Evolutionary conservation across 2,888 invertebrate genomes (phyloP), one percentile per base, ranked within the genome.

Genomic region (Glaucopsyche alexis): DNA sequence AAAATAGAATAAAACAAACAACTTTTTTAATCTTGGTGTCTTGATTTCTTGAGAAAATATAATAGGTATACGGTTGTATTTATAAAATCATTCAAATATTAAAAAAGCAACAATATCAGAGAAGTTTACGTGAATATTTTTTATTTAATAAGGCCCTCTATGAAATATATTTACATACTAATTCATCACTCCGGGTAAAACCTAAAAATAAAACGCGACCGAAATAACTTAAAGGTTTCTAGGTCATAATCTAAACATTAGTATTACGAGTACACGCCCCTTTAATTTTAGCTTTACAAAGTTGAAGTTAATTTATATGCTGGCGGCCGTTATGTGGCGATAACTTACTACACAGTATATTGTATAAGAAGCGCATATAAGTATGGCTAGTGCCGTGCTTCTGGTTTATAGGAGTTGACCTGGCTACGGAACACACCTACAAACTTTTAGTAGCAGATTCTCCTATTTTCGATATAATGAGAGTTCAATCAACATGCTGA

Each of bases 321-420:
- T 13, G 60, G 29, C 29, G 29, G 60, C 29, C 60, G 29, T 29
- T 60, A 29, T 60, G 38, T 60, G 60, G 66, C 66, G 52, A 72
- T 66, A 67, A 72, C 55, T 66, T 66, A 66, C 42, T 72, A 72
- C 66, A 66, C 67, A 67, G 50, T 67, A 55, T 55, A 52, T 67
- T 72, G 19, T 19, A 67, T 65, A 19, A 19, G 19, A 55, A 55
- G 55, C 55, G 19, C 19, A 55, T 19, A 55, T 19, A 19, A 19
- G 55, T 11, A 19, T 19, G 1, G 16, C 29, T 29, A 29, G 5
- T 52, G 42, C 42, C 42, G 42, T 8, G 11, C 8, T 19, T 55
- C 55, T 16, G 8, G 42, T 7, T 42, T 42, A 42, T 7, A 42
- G 7, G 42, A 42, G 42, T 42, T 42, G 29, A 29, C 29, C 29